Evolutionary conservation across 2,888 invertebrate genomes (phyloP), one percentile per base, ranked within the genome.

Genomic region (Syritta pipiens): DNA sequence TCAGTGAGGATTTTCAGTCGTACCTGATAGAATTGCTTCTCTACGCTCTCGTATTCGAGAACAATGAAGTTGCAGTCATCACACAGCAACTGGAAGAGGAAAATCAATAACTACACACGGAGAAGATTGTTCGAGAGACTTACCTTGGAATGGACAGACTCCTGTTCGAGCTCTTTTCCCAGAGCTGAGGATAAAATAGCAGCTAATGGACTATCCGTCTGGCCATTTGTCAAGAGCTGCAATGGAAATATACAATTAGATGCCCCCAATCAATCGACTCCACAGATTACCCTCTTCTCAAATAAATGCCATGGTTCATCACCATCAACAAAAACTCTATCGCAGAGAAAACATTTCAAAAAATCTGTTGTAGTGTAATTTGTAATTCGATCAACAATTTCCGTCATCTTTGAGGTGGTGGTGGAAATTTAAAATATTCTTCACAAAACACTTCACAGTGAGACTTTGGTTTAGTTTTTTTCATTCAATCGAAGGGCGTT

Each of bases 51-150:
- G 81, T 92, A 91, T 87, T 94, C 93, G 14, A 91, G 89, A 49
- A 93, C 90, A 4, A 91, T 84, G 84, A 92, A 91, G 82, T 90
- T 91, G 85, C 94, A 95, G 83, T 93, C 93, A 84, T 92, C 92
- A 86, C 94, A 95, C 1, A 94, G 62, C 32, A 79, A 24, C 79
- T 79, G n/a, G 10, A 59, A 48, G 12, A 30, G 1, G 32, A 7
- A 22, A 19, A 14, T 10, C 7, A 6, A 30, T 10, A 4, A n/a
- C n/a, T 17, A 4, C 14, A 30, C 30, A 2, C 17, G 3, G 3
- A 40, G 14, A 12, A 1, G 9, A 28, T 4, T 28, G 1, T 10
- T 0, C 30, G 46, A 26, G 6, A 3, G 17, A 14, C 32, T 0
- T 42, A 92, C 86, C 48, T 88, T 88, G 0, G 91, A 90, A 72